phyloP scores from a whole-genome alignment of 2,888 invertebrate genomes.

The Nowickia ferox region DNA sequence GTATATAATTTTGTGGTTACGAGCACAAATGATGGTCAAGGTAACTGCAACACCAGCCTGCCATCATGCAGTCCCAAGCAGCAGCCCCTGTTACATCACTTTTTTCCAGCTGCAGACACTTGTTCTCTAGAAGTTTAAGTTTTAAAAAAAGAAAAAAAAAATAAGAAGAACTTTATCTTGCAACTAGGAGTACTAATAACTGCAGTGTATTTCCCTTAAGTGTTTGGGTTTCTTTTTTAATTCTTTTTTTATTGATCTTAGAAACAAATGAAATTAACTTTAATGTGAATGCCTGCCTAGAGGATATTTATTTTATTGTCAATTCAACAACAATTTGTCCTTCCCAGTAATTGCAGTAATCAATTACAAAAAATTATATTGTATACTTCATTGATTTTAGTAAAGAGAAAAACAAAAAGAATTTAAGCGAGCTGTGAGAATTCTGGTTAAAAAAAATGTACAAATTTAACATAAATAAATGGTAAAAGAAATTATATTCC shows the following conservation, averaged over 20 bases:
- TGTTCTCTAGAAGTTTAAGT: conserved; percentile 7
- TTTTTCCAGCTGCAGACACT: neutral
- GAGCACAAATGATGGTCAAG: conserved; percentile 60
- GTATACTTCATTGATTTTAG: conserved; percentile 31
- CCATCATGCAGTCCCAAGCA: neutral
- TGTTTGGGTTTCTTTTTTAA: conserved; percentile 2
- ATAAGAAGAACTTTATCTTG: neutral
- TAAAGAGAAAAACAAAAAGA: neutral
- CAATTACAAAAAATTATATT: conserved; percentile 62
- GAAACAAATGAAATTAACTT: conserved; percentile 57
- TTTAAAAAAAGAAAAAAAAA: neutral
- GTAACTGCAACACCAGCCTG: conserved; percentile 16
- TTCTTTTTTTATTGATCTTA: conserved; percentile 13
- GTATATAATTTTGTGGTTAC: conserved; percentile 64
- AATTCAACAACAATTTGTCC: conserved; percentile 70
- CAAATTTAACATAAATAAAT: neutral
- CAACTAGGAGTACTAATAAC: conserved; percentile 53
- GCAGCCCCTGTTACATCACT: conserved; percentile 11
- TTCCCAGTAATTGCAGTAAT: conserved; percentile 67
- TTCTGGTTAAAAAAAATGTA: neutral
- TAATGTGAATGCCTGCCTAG: conserved; percentile 44
- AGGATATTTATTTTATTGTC: conserved; percentile 60
- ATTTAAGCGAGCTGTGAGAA: neutral
- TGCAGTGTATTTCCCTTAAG: conserved; percentile 48
- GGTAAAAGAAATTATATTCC: no score